phyloP scores from a whole-genome alignment of 2,113 vertebrate species.

The Fregetta grallaria region DNA sequence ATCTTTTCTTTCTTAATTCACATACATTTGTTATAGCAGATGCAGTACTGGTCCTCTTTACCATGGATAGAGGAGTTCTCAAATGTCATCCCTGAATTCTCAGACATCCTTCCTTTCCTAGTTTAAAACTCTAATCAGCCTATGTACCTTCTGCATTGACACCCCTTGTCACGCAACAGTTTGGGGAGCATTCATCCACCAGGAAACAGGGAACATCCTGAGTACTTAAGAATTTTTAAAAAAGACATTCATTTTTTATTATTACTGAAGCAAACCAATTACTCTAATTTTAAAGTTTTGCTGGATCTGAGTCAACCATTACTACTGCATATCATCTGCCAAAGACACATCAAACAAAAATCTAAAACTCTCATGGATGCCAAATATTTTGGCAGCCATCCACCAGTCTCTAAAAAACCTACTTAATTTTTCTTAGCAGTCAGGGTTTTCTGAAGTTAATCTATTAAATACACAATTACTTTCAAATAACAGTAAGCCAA shows the following conservation, averaged over 20 bases:
- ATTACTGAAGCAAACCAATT: conserved; percentile 29
- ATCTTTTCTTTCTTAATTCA: not conserved
- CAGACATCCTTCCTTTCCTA: not conserved
- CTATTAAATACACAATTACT: conserved; percentile 27
- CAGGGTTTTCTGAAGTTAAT: not conserved
- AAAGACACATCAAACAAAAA: conserved; percentile 14
- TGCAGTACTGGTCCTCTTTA: not conserved
- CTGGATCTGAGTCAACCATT: not conserved
- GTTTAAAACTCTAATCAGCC: not conserved
- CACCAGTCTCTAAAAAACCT: not conserved
- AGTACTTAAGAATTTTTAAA: not conserved
- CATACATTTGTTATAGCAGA: not conserved
- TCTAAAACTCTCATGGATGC: not conserved
- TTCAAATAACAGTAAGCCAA: conserved; percentile 4
- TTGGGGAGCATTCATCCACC: not conserved
- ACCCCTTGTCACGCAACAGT: not conserved
- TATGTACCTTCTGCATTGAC: not conserved
- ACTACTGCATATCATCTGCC: not conserved
- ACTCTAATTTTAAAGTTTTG: conserved; percentile 27
- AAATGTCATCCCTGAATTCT: not conserved
- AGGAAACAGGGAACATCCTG: not conserved
- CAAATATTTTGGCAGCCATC: conserved; percentile 37
- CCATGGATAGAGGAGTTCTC: not conserved
- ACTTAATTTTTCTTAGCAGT: conserved; percentile 4
- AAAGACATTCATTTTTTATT: not conserved